Evolutionary conservation across 1,140 invertebrate species (phyloP), one percentile per base, ranked within the genome.

Genomic region (Heliconius nattereri): DNA sequence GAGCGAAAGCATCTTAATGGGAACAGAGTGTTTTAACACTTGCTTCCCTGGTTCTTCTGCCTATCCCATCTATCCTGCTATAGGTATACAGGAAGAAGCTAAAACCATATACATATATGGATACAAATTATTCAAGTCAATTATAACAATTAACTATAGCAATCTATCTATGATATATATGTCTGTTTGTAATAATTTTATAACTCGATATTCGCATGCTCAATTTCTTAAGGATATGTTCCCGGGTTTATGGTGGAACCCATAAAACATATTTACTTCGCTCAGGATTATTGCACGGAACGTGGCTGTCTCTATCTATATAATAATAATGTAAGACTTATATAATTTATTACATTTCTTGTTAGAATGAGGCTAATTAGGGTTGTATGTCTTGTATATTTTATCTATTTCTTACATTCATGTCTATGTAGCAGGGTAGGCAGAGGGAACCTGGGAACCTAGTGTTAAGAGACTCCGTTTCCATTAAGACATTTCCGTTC

Each of bases 211-310:
- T 66, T 66, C 23, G 57, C 57, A 23, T 66, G 26, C 60, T 29
- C 60, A 66, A 66, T 66, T 29, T 66, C 60, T 66, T 66, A 66
- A 26, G 60, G 26, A 66, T 16, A 66, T 26, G 60, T n/a, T 66
- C 23, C 23, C 60, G 9, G 13, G 60, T 66, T 66, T 66, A 66
- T 66, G 60, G 57, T 29, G 57, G 23, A 5, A 66, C 60, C 60
- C 26, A 66, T 66, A 66, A 66, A 66, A 66, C 60, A 26, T 66
- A 66, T 66, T 66, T 66, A 66, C 60, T 66, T 66, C 60, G 13
- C 60, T 16, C 8, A 29, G 26, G 60, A 66, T 66, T 66, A 66
- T 66, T 66, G 57, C 54, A 23, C 2, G n/a, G 7, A 57, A 23
- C 54, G 54, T 23, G 23, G 54, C 23, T 16, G 23, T 26, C 60